Evolutionary conservation across 2,113 vertebrate genomes (phyloP), one percentile per base, ranked within the genome.

Genomic region (Gallinago undulata): DNA sequence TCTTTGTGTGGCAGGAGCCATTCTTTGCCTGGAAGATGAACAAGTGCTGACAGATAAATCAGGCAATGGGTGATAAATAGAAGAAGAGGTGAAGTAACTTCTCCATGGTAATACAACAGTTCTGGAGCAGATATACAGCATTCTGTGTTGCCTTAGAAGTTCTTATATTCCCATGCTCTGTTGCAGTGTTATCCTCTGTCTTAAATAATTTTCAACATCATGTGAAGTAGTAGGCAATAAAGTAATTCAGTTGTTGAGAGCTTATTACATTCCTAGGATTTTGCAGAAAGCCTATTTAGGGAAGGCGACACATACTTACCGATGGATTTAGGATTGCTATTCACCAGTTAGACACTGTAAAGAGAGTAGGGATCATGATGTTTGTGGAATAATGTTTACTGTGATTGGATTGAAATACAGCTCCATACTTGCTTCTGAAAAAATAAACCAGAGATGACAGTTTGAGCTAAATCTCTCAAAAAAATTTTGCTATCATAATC

Each of bases 391-490:
- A 60, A 69, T 48, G 82, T 95, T 96, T 94, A 67, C 74, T 74
- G 50, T 64, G 78, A 90, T 41, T 75, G 60, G 78, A 92, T 90
- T 88, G 84, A 96, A 84, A 95, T 84, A 55, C 64, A 96, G 69
- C 70, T 89, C 59, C 63, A 55, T 39, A 39, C n/a, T 96, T 89
- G 8, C 55, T 51, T 92, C 64, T 85, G 53, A 87, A 83, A 83
- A 95, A 93, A 72, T 78, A 85, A 94, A 90, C 41, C 67, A 8
- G 27, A 80, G 75, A 92, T 90, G 86, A 73, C 91, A 93, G 85
- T 79, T 90, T 50, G 50, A 96, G 64, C 69, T 74, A 90, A 81
- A 70, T 39, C 70, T 82, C 7, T 4, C 37, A 43, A 64, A 95
- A 63, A 13, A 5, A 2, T 81, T 57, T 72, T 70, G 80, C 51